These are phyloP conservation scores for Apus apus DNA, from an alignment of 2,113 vertebrate species.

Conservation along the genomic window DNA sequence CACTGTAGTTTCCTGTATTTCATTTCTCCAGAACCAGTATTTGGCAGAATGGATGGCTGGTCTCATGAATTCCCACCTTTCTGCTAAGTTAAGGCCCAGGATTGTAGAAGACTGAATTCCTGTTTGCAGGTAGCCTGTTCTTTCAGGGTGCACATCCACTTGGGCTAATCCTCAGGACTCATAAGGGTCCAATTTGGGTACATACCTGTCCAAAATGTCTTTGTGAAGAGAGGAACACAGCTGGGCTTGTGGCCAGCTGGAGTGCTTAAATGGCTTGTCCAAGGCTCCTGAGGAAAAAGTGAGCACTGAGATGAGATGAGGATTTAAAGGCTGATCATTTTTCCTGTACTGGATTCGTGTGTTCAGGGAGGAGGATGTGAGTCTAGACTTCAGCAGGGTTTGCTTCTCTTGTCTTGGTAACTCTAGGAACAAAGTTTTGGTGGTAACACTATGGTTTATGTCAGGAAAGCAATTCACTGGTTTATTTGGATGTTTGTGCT, in stretches of 20 bases:
- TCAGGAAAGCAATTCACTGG: neutral
- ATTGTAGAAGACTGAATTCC: neutral
- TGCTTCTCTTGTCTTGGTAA: neutral
- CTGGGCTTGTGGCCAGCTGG: neutral
- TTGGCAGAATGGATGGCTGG: neutral
- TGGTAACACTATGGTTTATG: neutral
- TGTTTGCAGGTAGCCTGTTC: neutral
- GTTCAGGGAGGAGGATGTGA: neutral
- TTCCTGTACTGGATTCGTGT: neutral
- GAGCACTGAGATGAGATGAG: neutral
- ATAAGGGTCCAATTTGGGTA: neutral
- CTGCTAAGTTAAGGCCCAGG: neutral
- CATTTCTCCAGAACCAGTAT: neutral
- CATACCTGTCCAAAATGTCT: neutral
- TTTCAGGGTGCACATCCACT: neutral
- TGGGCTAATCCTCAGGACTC: neutral
- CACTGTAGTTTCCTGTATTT: neutral
- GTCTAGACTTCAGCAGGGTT: neutral
- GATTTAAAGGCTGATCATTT: neutral
- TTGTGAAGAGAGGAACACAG: neutral
- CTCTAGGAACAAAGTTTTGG: neutral
- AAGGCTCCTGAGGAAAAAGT: neutral
- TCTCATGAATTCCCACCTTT: neutral
- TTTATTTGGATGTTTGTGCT: rapidly evolving
- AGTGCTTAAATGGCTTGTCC: neutral